phyloP scores from a whole-genome alignment of 1,140 invertebrate species.

The Ptiloglossa arizonensis region DNA sequence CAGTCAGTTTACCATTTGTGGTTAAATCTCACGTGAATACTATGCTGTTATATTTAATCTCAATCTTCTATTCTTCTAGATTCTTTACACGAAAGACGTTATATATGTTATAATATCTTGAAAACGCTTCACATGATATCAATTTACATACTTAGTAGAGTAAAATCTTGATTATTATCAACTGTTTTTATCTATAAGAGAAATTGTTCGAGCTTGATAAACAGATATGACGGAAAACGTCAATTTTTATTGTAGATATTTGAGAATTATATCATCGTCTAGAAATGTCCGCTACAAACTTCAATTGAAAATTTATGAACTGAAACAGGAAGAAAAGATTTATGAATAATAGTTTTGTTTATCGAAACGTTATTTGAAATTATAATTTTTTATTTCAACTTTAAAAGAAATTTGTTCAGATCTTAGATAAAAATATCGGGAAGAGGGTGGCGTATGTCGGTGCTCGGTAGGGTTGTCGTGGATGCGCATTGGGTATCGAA shows the following conservation, averaged over 20 bases:
- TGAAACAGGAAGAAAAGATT: too few species aligned
- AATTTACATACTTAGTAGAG: not conserved
- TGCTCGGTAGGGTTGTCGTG: conserved; percentile 50
- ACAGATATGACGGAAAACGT: not conserved
- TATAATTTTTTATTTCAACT: not conserved
- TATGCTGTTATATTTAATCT: not conserved
- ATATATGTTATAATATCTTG: not conserved
- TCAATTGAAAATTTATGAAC: too few species aligned
- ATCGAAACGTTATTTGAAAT: not conserved
- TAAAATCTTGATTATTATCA: not conserved
- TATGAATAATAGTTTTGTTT: too few species aligned
- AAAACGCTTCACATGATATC: not conserved
- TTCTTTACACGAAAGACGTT: not conserved
- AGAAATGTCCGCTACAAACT: too few species aligned
- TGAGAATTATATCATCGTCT: not conserved
- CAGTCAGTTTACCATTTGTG: not conserved
- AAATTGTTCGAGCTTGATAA: too few species aligned
- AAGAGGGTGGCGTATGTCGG: conserved; percentile 29
- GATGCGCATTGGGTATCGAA: conserved; percentile 50
- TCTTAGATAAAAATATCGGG: not conserved
- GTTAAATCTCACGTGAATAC: not conserved
- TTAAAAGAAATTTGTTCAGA: not conserved
- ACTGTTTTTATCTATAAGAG: not conserved
- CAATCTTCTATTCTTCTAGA: not conserved
- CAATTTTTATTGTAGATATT: not conserved